Evolutionary conservation across 2,888 invertebrate genomes (phyloP).

Genomic region (Campoplex nolae): DNA sequence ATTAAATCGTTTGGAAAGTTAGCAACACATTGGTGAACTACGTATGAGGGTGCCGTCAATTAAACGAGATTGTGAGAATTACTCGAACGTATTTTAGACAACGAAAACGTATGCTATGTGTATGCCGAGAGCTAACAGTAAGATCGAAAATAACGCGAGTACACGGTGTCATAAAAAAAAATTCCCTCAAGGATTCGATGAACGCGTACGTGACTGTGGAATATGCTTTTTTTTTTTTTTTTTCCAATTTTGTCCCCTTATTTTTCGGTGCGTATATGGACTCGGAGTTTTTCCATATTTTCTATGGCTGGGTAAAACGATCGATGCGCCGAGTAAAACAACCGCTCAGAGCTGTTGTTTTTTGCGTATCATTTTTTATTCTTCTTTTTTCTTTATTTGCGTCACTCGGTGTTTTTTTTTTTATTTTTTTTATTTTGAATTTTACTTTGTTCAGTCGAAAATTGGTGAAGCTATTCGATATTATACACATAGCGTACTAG

Average conservation of each 20-base stretch:
- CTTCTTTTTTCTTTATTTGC: not conserved
- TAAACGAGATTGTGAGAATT: not conserved
- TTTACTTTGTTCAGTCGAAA: not conserved
- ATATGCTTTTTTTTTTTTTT: not conserved
- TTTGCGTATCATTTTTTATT: not conserved
- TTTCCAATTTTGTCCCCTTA: not conserved
- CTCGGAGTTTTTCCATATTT: not conserved
- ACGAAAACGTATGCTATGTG: not conserved
- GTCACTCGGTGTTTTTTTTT: not conserved
- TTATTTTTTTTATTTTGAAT: too few relatives aligned
- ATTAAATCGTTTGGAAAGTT: not conserved
- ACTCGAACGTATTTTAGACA: not conserved
- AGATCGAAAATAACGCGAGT: not conserved
- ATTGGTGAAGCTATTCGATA: not conserved
- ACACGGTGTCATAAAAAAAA: not conserved
- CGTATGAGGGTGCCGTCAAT: not conserved
- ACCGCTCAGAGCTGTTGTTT: not conserved
- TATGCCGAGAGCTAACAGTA: not conserved
- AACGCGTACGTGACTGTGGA: not conserved
- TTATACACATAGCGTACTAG: not conserved
- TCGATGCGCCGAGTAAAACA: not conserved
- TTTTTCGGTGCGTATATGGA: constrained; percentile 1
- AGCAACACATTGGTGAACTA: not conserved
- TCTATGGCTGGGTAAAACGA: not conserved
- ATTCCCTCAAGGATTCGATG: not conserved